Base-by-base conservation (phyloP, 1,140 invertebrate genomes). In the Cardiocondyla obscurior region DNA sequence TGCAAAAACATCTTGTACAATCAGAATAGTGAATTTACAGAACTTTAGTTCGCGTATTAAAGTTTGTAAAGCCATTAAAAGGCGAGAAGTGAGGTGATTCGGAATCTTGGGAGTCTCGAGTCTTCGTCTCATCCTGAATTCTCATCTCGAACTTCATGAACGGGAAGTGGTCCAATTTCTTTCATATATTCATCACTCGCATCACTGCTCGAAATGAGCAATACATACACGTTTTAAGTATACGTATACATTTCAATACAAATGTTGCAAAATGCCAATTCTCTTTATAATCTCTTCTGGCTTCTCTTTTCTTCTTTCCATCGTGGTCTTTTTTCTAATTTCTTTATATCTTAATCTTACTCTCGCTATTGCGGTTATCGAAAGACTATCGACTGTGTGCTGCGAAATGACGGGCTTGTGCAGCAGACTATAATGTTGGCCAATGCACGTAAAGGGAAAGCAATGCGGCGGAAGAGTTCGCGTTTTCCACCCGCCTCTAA, bases 91-190 rank as follows among this genome's bases (percentile, higher is more conserved):
- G 57, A 46, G 57, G 64, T 84, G 72, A 84, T 67, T 57, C 30
- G 57, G 81, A 85, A 85, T 73, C 58, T 81, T 44, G 49, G 42
- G 73, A 85, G 65, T 85, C 62, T 55, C 42, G n/a, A 16, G 33
- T 57, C 28, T 83, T 49, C 25, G 22, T 25, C 36, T 53, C 39
- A 67, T 85, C 83, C 30, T 65, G 58, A 85, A 85, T 72, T 85
- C 55, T 74, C 60, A 81, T 85, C 74, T 62, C 39, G 39, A 81
- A 85, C 49, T 85, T 85, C 55, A 67, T 19, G 10, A 42, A 16
- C 22, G 28, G 16, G n/a, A 58, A 76, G 39, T 46, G 44, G 28
- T 64, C 57, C 57, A 73, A 65, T 36, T 85, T 81, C 25, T 83
- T 79, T 39, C 22, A 73, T 57, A 28, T 73, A 57, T n/a, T 25